A percentile compares a stretch with the other conserved stretches of the same genome.
These are phyloP conservation scores for Myodes glareolus DNA, from an alignment of 2,113 vertebrate species.

Conservation along the genomic window DNA sequence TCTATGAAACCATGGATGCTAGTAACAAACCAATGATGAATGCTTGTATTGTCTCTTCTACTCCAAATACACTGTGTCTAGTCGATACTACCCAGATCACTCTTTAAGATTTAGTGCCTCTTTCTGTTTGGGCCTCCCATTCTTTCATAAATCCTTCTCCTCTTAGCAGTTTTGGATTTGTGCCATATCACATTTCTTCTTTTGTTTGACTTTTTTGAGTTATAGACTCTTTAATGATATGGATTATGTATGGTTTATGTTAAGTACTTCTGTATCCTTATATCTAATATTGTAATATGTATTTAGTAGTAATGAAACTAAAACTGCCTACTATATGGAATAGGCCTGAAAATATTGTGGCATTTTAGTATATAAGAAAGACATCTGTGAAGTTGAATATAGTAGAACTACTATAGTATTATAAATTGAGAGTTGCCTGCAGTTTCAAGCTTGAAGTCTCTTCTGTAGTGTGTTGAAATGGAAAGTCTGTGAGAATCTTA, in stretches of 20 bases:
- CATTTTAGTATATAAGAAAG: not conserved
- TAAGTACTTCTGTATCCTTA: not conserved
- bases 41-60: not conserved
- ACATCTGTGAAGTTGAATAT: not conserved
- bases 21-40: not conserved
- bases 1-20: not conserved
- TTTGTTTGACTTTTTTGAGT: not conserved
- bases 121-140: not conserved
- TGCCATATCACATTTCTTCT: not conserved
- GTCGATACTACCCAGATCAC: not conserved
- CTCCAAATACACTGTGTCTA: not conserved
- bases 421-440: not conserved
- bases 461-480: rapidly evolving
- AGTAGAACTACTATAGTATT: not conserved
- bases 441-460: not conserved
- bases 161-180: not conserved
- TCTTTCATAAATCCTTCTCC: not conserved
- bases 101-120: not conserved
- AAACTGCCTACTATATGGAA: not conserved
- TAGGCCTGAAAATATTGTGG: not conserved
- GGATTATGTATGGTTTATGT: not conserved
- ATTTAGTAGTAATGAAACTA: not conserved
- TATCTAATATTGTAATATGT: not conserved
- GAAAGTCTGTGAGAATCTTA: not conserved
- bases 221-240: not conserved